These are phyloP conservation scores for Clanis bilineata DNA, from an alignment of 2,888 invertebrate species.

Conservation along the genomic window DNA sequence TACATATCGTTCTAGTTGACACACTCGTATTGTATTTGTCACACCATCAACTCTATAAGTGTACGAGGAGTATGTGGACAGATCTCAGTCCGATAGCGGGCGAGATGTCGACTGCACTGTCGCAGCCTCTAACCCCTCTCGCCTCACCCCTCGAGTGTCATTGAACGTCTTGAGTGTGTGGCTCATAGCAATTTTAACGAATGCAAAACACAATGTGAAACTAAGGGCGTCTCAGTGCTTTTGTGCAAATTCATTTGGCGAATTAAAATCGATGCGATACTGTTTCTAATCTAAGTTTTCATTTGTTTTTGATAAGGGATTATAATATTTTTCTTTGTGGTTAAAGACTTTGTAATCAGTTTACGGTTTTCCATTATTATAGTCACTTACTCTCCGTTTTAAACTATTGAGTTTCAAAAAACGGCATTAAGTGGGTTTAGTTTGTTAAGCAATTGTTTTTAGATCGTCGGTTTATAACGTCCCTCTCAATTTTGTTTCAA, in stretches of 20 bases:
- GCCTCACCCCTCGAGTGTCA: slow-evolving; percentile 53
- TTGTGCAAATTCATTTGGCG: slow-evolving; percentile 16
- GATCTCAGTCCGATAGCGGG: slow-evolving; percentile 66
- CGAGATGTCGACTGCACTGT: slow-evolving; percentile 71
- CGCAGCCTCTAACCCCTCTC: slow-evolving; percentile 56
- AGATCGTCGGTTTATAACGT: no score
- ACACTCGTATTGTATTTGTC: slow-evolving; percentile 30
- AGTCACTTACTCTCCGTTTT: no score
- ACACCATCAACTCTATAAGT: slow-evolving; percentile 28
- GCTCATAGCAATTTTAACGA: slow-evolving; percentile 53
- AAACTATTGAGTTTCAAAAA: no score
- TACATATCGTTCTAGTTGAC: slow-evolving; percentile 17
- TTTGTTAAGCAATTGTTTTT: no score
- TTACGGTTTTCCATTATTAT: neutral
- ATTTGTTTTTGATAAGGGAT: neutral
- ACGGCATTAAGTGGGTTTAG: no score
- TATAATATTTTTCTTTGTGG: neutral
- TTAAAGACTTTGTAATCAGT: neutral
- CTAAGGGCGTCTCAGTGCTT: slow-evolving; percentile 40
- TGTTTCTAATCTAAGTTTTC: slow-evolving; percentile 8
- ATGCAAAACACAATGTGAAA: slow-evolving; percentile 56
- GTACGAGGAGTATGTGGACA: slow-evolving; percentile 52
- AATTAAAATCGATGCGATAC: slow-evolving; percentile 14
- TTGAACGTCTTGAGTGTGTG: slow-evolving; percentile 64
- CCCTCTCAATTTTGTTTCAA: no score